Evolutionary conservation across 2,797 vertebrate genomes (phyloP).

Genomic region (Epinephelus coioides): DNA sequence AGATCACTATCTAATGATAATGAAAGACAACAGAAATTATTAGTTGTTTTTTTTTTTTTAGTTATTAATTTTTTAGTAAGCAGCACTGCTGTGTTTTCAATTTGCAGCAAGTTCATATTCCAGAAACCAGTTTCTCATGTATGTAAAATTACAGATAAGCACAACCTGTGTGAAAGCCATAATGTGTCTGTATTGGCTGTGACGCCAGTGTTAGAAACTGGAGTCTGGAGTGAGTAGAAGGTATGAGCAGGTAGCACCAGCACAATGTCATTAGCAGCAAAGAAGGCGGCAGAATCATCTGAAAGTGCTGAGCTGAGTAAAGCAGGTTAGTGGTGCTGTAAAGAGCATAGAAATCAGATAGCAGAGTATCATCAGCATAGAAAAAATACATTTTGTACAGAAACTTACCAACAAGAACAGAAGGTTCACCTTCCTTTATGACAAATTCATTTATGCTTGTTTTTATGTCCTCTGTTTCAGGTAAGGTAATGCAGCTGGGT

Average conservation of each 20-base stretch:
- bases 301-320: background rate
- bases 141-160: background rate
- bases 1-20: conserved; percentile 46
- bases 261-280: background rate
- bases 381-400: background rate
- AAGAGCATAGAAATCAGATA: background rate
- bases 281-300: background rate
- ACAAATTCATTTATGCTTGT: accelerated
- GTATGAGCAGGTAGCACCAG: background rate
- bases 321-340: background rate
- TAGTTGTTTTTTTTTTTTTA: no score
- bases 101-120: background rate
- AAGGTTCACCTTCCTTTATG: conserved; percentile 48
- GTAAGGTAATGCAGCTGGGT: background rate
- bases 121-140: background rate
- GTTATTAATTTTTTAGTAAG: no score
- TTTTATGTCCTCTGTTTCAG: accelerated
- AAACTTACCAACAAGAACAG: conserved; percentile 73
- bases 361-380: background rate
- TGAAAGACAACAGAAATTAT: conserved; percentile 27
- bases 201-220: background rate
- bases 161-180: background rate
- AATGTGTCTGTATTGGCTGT: background rate
- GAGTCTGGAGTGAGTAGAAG: background rate
- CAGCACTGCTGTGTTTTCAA: background rate